phyloP scores from a whole-genome alignment of 2,888 invertebrate species.

The Protophormia terraenovae region DNA sequence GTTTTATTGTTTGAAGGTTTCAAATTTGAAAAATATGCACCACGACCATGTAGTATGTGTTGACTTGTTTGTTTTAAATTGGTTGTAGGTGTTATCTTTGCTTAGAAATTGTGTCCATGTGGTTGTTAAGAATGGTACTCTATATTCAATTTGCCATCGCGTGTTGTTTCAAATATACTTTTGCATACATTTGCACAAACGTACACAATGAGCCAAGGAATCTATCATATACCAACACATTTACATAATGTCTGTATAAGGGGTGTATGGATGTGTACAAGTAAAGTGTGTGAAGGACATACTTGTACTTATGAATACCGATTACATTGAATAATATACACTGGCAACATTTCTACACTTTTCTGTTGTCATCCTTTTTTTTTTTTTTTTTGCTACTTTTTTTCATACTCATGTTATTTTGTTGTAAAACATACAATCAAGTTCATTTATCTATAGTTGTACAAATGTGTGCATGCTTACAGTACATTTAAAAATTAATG shows the following conservation, averaged over 20 bases:
- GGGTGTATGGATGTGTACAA: background rate
- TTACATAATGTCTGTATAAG: background rate
- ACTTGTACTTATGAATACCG: slow-evolving; percentile 53
- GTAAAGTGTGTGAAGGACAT: slow-evolving; percentile 23
- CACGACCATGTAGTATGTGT: background rate
- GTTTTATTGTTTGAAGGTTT: slow-evolving; percentile 27
- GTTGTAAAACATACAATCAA: slow-evolving; percentile 52
- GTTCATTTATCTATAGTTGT: slow-evolving; percentile 29
- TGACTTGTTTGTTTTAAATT: slow-evolving; percentile 37
- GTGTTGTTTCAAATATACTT: slow-evolving; percentile 27
- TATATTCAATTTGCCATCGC: slow-evolving; percentile 59
- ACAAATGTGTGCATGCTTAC: slow-evolving; percentile 29
- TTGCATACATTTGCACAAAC: background rate
- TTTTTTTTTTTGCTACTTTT: background rate
- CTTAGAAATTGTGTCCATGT: slow-evolving; percentile 5
- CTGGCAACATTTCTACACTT: slow-evolving; percentile 28
- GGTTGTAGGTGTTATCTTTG: slow-evolving; percentile 56
- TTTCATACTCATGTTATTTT: slow-evolving; percentile 63
- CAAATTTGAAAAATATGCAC: slow-evolving; percentile 15
- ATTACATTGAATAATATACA: slow-evolving; percentile 43
- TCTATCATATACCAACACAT: background rate
- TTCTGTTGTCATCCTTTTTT: background rate
- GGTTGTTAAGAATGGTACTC: slow-evolving; percentile 12
- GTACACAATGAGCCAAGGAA: background rate
- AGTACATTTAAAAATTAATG: slow-evolving; percentile 38